Conservation (phyloP, 2,888 invertebrate species). For the Sipha maydis region DNA sequence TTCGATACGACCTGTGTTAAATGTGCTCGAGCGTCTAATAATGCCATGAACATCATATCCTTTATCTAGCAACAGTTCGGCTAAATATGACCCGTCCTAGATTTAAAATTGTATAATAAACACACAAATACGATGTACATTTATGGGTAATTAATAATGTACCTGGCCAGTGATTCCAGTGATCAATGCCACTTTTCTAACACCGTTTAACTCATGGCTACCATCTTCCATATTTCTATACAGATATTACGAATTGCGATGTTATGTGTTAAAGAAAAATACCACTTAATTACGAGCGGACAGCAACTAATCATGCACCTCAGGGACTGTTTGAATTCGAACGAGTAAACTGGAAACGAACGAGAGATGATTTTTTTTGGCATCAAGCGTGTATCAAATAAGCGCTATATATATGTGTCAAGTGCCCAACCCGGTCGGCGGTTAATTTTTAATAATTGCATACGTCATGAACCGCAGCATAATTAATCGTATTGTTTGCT, state of each 20-base stretch:
- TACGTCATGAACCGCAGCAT: no score
- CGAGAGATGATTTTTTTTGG: no score
- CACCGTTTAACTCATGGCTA: slow-evolving; percentile 64
- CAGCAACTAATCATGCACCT: neutral
- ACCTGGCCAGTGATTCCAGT: slow-evolving; percentile 99
- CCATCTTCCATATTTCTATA: slow-evolving; percentile 1
- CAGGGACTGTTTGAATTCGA: neutral
- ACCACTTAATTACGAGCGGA: neutral
- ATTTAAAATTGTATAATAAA: slow-evolving; percentile 24
- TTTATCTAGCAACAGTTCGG: slow-evolving; percentile 90
- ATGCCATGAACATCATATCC: slow-evolving; percentile 97
- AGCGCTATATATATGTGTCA: no score
- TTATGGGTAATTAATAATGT: slow-evolving; percentile 65
- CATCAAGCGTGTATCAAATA: no score
- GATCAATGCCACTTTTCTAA: slow-evolving; percentile 83
- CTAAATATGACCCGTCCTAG: slow-evolving; percentile 97
- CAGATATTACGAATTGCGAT: neutral
- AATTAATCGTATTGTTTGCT: no score
- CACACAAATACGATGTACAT: neutral
- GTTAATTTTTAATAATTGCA: no score
- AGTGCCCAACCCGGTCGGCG: no score
- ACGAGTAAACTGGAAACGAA: no score
- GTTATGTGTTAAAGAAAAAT: neutral
- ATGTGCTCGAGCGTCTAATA: slow-evolving; percentile 91
- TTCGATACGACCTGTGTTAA: slow-evolving; percentile 95